These are phyloP conservation scores for Saxicola maurus DNA, from an alignment of 2,797 vertebrate species.

Conservation along the genomic window DNA sequence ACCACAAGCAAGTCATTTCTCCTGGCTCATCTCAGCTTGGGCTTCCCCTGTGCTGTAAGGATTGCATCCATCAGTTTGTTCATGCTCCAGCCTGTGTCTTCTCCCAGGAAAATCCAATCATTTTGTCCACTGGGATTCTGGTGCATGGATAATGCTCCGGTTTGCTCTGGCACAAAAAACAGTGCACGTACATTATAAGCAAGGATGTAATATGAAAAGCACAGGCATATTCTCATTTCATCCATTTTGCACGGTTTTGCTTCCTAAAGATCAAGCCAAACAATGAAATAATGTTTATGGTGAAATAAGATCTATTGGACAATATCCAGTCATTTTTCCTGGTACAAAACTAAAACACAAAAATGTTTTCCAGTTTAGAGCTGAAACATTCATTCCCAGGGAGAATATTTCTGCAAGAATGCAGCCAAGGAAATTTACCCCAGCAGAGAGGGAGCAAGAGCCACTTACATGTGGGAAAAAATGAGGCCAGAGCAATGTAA, in stretches of 20 bases:
- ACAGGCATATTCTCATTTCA: background rate
- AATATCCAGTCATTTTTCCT: background rate
- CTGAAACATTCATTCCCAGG: background rate
- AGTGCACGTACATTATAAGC: background rate
- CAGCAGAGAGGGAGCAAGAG: background rate
- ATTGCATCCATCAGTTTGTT: background rate
- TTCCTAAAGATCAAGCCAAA: background rate
- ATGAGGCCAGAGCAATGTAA: background rate
- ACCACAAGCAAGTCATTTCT: background rate
- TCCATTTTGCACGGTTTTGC: background rate
- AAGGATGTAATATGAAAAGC: background rate
- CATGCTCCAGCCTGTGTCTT: background rate
- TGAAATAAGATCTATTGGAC: background rate
- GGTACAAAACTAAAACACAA: background rate
- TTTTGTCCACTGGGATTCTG: background rate
- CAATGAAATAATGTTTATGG: background rate
- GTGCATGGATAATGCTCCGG: fast-evolving
- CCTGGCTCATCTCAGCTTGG: background rate
- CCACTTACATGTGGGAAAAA: background rate
- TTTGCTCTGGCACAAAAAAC: background rate
- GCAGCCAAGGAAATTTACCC: background rate
- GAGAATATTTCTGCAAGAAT: background rate
- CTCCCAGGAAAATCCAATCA: background rate
- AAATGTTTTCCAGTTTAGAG: background rate
- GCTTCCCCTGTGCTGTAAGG: background rate